These are phyloP conservation scores for Myodes glareolus DNA, from an alignment of 2,113 vertebrate genomes.

Conservation along the genomic window DNA sequence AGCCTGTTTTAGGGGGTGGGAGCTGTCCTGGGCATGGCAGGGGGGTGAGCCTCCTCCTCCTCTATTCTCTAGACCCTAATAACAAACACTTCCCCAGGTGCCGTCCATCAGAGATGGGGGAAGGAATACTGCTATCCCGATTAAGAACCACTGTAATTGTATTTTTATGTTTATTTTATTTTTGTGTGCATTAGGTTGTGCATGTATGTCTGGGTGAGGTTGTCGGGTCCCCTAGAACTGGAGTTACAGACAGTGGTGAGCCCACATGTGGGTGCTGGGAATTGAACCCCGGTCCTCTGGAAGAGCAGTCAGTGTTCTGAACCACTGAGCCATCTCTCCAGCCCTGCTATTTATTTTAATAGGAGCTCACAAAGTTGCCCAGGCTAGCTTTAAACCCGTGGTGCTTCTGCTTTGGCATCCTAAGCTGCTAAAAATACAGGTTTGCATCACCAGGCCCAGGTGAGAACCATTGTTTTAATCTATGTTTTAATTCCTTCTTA, in stretches of 20 bases:
- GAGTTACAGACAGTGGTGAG: background rate
- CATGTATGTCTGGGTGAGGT: background rate
- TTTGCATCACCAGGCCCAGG: background rate
- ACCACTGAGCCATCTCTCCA: background rate
- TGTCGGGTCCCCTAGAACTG: background rate
- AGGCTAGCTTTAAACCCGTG: background rate
- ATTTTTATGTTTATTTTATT: background rate
- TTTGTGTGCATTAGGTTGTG: background rate
- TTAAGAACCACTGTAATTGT: background rate
- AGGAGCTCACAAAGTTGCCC: background rate
- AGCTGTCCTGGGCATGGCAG: background rate
- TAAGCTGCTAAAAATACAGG: background rate
- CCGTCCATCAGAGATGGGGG: too few relatives aligned
- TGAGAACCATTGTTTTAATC: conserved; percentile 9
- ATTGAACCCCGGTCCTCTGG: background rate
- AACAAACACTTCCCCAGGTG: background rate
- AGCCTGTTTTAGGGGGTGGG: background rate
- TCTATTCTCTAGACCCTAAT: background rate
- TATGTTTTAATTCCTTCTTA: background rate
- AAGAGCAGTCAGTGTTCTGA: background rate
- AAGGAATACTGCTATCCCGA: background rate
- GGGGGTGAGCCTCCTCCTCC: background rate
- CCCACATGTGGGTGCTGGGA: background rate
- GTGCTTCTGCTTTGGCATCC: background rate
- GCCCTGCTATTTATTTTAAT: background rate